Evolutionary conservation across 2,113 vertebrate genomes (phyloP).

Genomic region (Melospiza georgiana): DNA sequence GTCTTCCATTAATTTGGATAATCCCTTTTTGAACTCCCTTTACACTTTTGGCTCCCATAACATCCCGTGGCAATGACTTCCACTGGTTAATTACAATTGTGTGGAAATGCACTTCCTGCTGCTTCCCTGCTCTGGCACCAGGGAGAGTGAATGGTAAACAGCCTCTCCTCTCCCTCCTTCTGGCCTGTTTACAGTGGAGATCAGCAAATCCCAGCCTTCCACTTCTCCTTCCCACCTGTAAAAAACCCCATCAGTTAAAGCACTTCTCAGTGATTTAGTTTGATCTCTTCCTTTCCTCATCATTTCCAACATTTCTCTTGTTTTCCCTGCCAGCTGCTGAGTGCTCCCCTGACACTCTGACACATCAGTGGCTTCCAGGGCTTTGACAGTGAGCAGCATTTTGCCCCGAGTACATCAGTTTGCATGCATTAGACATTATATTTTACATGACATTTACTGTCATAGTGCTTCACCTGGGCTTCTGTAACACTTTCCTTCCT

Average conservation of each 20-base stretch:
- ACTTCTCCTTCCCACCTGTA: not conserved
- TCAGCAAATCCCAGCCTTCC: not conserved
- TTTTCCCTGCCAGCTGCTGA: not conserved
- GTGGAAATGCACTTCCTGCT: conserved; percentile 21
- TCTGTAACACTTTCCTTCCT: not conserved
- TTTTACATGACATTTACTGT: not conserved
- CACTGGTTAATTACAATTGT: not conserved
- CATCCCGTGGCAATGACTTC: conserved; percentile 57
- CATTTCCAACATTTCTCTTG: not conserved
- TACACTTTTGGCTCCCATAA: conserved; percentile 17
- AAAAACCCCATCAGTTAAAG: not conserved
- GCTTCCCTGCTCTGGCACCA: not conserved
- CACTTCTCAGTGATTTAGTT: not conserved
- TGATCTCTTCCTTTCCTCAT: not conserved
- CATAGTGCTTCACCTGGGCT: not conserved
- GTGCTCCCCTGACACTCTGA: not conserved
- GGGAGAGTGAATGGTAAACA: not conserved
- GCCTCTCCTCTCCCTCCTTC: not conserved
- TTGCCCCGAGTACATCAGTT: not conserved
- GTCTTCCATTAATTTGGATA: conserved; percentile 12
- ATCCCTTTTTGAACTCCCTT: conserved; percentile 45
- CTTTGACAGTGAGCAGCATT: not conserved
- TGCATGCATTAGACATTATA: not conserved
- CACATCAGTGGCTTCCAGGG: not conserved
- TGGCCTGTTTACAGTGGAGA: not conserved